Evolutionary conservation across 2,888 invertebrate genomes (phyloP).

Genomic region (Glaucopsyche alexis): DNA sequence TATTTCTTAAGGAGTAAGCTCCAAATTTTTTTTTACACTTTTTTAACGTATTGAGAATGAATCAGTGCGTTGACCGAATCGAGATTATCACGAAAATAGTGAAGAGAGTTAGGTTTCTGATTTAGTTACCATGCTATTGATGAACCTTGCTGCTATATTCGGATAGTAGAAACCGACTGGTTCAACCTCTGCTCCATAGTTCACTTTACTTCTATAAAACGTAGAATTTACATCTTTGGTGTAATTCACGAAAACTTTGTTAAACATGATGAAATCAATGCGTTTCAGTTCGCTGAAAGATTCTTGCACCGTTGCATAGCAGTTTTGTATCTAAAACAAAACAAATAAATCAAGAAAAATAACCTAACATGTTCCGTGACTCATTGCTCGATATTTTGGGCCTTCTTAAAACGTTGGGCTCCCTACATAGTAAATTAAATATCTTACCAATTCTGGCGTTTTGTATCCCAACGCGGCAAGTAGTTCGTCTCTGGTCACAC

Average conservation of each 20-base stretch:
- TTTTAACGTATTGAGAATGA: no score
- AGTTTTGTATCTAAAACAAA: constrained; percentile 45
- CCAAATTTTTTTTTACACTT: no score
- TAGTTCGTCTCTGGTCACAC: constrained; percentile 47
- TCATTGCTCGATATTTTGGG: no score
- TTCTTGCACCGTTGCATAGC: constrained; percentile 39
- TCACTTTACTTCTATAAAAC: constrained; percentile 39
- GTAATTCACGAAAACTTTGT: constrained; percentile 54
- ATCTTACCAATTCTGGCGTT: constrained; percentile 42
- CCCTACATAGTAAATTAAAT: neutral
- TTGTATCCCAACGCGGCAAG: constrained; percentile 47
- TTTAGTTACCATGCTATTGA: constrained; percentile 52
- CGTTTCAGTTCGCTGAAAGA: constrained; percentile 31
- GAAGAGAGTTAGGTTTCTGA: no score
- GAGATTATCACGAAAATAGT: no score
- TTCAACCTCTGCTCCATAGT: constrained; percentile 51
- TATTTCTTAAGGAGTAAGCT: no score
- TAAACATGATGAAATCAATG: constrained; percentile 46
- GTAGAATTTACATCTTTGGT: constrained; percentile 42
- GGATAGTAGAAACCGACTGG: constrained; percentile 52
- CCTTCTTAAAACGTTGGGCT: no score
- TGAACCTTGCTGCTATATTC: constrained; percentile 44
- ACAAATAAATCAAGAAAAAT: neutral
- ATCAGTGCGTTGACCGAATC: no score
- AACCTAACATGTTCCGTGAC: neutral